These are phyloP conservation scores for Platyscapa corneri DNA, from an alignment of 1,140 invertebrate species.

Conservation along the genomic window DNA sequence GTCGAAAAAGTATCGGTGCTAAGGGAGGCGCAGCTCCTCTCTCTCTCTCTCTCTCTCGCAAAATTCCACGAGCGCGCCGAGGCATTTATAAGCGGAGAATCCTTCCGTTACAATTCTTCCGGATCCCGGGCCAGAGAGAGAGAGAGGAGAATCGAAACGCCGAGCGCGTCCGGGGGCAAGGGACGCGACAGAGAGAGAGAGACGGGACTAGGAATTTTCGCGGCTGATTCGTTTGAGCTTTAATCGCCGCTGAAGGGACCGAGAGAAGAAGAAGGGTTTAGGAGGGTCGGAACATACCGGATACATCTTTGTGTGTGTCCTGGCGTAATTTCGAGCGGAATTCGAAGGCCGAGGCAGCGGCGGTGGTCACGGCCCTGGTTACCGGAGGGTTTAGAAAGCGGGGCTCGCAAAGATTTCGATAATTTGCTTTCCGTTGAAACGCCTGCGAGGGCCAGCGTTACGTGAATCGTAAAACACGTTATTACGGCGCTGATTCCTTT, in stretches of 20 bases:
- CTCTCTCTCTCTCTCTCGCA: neutral
- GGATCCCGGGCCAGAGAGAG: neutral
- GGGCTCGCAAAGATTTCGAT: slow-evolving; percentile 28
- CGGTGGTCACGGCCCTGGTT: neutral
- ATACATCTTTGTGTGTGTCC: slow-evolving; percentile 13
- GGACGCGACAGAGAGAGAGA: neutral
- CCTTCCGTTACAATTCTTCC: slow-evolving; percentile 43
- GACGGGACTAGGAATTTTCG: slow-evolving; percentile 44
- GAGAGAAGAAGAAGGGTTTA: neutral
- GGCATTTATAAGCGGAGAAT: slow-evolving; percentile 19
- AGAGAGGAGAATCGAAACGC: neutral
- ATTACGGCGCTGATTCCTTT: slow-evolving; percentile 31
- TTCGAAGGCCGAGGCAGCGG: slow-evolving; percentile 16
- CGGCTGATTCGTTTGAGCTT: slow-evolving; percentile 40
- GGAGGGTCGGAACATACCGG: slow-evolving; percentile 4
- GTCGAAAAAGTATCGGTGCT: neutral
- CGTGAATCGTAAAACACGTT: slow-evolving; percentile 41
- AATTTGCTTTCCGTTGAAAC: slow-evolving; percentile 35
- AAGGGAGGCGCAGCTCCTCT: neutral
- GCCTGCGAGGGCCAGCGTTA: neutral
- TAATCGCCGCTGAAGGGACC: slow-evolving; percentile 16
- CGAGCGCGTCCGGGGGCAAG: neutral
- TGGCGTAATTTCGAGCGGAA: slow-evolving; percentile 28
- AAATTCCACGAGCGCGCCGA: slow-evolving; percentile 22
- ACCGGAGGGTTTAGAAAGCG: slow-evolving; percentile 10